Percentiles rank a stretch among this genome's conserved stretches.
phyloP scores from a whole-genome alignment of 2,113 vertebrate genomes.

The Edolisoma coerulescens region DNA sequence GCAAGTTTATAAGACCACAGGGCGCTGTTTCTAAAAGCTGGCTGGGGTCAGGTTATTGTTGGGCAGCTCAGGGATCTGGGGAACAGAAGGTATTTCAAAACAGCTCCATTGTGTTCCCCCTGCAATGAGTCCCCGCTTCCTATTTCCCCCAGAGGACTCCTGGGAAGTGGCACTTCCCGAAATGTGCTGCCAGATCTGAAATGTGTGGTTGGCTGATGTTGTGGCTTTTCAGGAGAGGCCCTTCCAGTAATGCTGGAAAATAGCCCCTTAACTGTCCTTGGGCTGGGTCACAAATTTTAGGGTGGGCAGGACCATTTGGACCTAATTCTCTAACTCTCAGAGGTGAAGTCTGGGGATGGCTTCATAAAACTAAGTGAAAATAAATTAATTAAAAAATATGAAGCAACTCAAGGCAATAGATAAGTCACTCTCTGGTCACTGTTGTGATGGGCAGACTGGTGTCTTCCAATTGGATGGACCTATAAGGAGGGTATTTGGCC shows the following conservation, averaged over 20 bases:
- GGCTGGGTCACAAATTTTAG: neutral
- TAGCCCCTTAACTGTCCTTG: neutral
- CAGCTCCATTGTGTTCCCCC: accelerated
- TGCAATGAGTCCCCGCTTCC: accelerated
- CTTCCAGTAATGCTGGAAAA: neutral
- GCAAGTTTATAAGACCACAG: neutral
- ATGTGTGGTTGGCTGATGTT: neutral
- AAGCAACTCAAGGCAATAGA: neutral
- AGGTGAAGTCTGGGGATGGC: neutral
- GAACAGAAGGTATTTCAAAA: neutral
- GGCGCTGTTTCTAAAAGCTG: neutral
- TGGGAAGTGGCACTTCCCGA: neutral
- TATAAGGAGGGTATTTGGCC: neutral
- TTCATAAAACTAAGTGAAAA: neutral
- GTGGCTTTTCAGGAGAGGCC: neutral
- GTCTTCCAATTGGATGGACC: neutral
- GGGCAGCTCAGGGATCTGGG: neutral
- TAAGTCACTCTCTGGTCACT: neutral
- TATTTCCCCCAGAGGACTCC: neutral
- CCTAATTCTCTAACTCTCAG: neutral
- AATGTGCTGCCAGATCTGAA: neutral
- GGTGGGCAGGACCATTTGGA: neutral
- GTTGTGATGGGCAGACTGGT: neutral
- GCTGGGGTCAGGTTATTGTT: accelerated
- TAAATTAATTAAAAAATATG: neutral